phyloP scores from a whole-genome alignment of 2,888 invertebrate genomes.

The Himalopsyche tibetana region DNA sequence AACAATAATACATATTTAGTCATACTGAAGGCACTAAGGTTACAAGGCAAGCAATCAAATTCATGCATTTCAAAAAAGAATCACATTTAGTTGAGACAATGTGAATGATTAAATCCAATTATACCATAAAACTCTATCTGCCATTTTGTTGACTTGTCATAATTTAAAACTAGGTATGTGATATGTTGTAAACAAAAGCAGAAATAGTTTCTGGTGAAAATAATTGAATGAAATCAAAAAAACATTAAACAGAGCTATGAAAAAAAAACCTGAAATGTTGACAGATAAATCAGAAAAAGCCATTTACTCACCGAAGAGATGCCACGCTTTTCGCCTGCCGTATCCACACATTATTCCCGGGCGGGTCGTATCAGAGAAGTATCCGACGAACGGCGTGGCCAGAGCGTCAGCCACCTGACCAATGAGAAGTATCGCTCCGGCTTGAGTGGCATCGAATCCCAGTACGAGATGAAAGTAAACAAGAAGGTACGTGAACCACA shows the following conservation, averaged over 20 bases:
- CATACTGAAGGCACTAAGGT: too few species aligned
- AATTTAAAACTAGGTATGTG: too few species aligned
- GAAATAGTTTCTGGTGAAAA: too few species aligned
- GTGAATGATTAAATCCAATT: too few species aligned
- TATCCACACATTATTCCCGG: conserved; percentile 82
- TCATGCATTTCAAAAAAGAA: too few species aligned
- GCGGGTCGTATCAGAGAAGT: conserved; percentile 86
- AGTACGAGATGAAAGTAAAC: conserved; percentile 85
- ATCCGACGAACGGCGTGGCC: conserved; percentile 92
- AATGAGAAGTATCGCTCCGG: conserved; percentile 83
- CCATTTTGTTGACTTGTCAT: too few species aligned
- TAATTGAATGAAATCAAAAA: too few species aligned
- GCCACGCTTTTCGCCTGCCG: conserved; percentile 92
- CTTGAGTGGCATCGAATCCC: conserved; percentile 77
- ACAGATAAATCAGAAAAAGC: neutral
- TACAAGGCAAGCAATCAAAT: too few species aligned
- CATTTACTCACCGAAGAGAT: conserved; percentile 84
- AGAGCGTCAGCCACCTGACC: conserved; percentile 92
- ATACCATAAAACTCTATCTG: too few species aligned
- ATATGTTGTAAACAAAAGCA: too few species aligned
- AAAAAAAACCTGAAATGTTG: neutral
- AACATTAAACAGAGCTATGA: neutral
- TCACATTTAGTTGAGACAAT: too few species aligned
- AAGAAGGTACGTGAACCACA: conserved; percentile 96
- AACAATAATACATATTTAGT: too few species aligned